phyloP scores from a whole-genome alignment of 2,113 vertebrate genomes.

The Psammodynastes pulverulentus region DNA sequence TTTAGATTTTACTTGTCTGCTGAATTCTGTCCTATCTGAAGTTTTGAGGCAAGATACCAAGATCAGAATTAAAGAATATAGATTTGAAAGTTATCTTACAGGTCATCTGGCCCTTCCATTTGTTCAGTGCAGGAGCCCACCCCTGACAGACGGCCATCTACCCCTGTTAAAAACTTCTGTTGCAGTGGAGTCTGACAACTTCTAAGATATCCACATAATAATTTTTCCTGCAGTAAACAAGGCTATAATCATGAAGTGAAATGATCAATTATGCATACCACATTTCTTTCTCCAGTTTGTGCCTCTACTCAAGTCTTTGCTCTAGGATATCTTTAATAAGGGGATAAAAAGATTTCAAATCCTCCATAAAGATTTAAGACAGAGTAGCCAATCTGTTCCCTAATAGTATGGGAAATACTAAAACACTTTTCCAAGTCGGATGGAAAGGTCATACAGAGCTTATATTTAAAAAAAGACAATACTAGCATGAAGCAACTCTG shows the following conservation, averaged over 20 bases:
- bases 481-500: not conserved
- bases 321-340: not conserved
- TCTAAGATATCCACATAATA: not conserved
- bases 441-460: not conserved
- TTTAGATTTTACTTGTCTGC: not conserved
- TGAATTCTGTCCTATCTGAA: not conserved
- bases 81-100: not conserved
- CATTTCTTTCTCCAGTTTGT: not conserved
- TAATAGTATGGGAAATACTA: not conserved
- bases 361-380: not conserved
- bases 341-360: not conserved
- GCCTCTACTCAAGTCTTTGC: not conserved
- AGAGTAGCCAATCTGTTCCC: not conserved
- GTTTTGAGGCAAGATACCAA: not conserved
- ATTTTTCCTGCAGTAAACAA: not conserved
- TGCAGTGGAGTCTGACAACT: not conserved
- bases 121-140: not conserved
- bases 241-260: not conserved
- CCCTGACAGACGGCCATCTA: not conserved
- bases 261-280: not conserved
- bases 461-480: not conserved
- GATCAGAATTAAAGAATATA: not conserved
- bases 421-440: not conserved
- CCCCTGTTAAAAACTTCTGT: not conserved
- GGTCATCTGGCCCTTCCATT: not conserved